Conservation (phyloP, 2,888 invertebrate species). For the Geotrupes spiniger region DNA sequence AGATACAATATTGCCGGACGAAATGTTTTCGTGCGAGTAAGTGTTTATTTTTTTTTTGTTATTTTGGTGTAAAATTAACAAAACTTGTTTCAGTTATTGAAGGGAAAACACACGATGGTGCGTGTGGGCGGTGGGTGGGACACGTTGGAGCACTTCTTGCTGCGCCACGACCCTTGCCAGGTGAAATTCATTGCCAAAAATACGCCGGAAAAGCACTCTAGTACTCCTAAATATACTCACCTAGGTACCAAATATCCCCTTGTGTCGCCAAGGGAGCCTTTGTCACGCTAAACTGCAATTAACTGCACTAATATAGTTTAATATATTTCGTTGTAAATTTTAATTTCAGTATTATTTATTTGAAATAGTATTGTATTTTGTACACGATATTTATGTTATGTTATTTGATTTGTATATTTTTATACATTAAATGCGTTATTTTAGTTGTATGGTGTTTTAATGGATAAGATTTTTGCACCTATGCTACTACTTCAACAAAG, state of each 20-base stretch:
- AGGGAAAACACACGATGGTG: conserved; percentile 94
- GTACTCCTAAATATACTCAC: conserved; percentile 58
- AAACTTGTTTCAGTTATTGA: conserved; percentile 67
- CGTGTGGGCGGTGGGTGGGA: conserved; percentile 94
- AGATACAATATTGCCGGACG: conserved; percentile 83
- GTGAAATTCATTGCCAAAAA: conserved; percentile 52
- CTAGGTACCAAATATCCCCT: conserved; percentile 73
- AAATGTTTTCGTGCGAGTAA: conserved; percentile 83
- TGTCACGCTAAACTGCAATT: conserved; percentile 39
- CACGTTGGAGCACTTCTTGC: conserved; percentile 87
- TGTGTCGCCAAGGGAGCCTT: conserved; percentile 62
- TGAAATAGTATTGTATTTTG: conserved; percentile 2
- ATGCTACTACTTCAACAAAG: too few relatives aligned
- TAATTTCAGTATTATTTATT: conserved; percentile 19
- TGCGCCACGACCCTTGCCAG: conserved; percentile 85
- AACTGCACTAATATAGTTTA: conserved; percentile 21
- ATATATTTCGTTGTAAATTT: conserved; percentile 16
- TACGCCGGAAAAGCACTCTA: conserved; percentile 35
- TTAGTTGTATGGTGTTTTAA: conserved; percentile 20
- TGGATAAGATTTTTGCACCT: neutral
- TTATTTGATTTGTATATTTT: conserved; percentile 22
- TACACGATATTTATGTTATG: conserved; percentile 1
- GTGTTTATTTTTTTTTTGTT: conserved; percentile 34
- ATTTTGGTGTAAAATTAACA: too few relatives aligned
- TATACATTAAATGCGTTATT: conserved; percentile 22